A percentile compares a stretch with the other conserved stretches of the same genome.
Evolutionary conservation across 2,113 vertebrate species (phyloP).

Genomic region (Pampusana beccarii): DNA sequence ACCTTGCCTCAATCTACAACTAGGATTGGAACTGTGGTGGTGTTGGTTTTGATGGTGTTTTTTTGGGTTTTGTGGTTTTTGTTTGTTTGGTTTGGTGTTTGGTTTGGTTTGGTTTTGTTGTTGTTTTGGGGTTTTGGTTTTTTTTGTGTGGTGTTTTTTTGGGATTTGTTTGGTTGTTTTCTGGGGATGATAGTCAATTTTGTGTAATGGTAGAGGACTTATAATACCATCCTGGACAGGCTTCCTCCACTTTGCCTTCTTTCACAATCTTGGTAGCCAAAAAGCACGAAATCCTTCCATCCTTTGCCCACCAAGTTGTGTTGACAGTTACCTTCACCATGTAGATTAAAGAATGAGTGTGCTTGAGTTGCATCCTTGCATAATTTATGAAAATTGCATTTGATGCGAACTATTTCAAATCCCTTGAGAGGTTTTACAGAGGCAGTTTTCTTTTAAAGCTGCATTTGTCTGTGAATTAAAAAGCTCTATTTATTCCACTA

Average conservation of each 20-base stretch:
- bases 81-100: too few species aligned
- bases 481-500: background rate
- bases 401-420: background rate
- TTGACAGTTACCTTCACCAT: background rate
- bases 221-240: background rate
- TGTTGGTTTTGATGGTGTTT: too few species aligned
- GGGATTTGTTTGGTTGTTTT: too few species aligned
- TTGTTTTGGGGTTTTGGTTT: too few species aligned
- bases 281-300: background rate
- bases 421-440: background rate
- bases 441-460: background rate
- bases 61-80: too few species aligned
- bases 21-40: background rate
- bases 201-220: background rate
- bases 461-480: background rate
- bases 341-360: background rate
- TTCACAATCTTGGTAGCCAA: background rate
- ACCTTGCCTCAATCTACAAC: background rate
- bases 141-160: too few species aligned
- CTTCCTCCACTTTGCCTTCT: background rate
- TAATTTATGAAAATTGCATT: background rate
- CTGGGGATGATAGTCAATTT: fast-evolving
- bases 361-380: fast-evolving
- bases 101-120: too few species aligned
- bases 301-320: background rate